Percentiles rank a stretch among this genome's conserved stretches.
phyloP scores from a whole-genome alignment of 2,113 vertebrate species.

The Pangasianodon hypophthalmus region DNA sequence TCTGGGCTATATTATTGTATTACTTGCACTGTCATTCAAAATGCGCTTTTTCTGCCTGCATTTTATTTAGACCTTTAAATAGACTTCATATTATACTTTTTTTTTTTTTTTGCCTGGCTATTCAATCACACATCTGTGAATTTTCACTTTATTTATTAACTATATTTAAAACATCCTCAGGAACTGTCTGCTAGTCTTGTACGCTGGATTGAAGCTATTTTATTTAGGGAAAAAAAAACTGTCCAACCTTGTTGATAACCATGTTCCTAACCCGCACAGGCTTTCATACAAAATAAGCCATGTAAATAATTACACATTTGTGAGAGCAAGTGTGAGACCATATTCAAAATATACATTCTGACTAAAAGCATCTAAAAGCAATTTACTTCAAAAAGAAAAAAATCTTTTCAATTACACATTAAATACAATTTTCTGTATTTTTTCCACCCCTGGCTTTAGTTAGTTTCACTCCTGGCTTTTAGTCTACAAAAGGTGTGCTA shows the following conservation, averaged over 20 bases:
- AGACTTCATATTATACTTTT: not conserved
- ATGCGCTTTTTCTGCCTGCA: not conserved
- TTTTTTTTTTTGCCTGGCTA: not conserved
- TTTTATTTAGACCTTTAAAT: not conserved
- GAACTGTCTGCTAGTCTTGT: not conserved
- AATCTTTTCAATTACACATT: not conserved
- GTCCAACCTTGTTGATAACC: not conserved
- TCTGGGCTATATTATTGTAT: not conserved
- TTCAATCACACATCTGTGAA: not conserved
- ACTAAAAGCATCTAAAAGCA: not conserved
- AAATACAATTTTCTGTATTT: not conserved
- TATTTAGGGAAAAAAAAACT: not conserved
- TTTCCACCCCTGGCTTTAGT: not conserved
- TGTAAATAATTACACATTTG: not conserved
- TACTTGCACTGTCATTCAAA: not conserved
- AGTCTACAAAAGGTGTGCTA: not conserved
- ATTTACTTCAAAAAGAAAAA: not conserved
- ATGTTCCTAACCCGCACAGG: not conserved
- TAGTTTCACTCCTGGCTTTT: not conserved
- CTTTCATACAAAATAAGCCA: not conserved
- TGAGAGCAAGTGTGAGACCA: not conserved
- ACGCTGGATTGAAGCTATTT: not conserved
- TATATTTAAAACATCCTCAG: not conserved
- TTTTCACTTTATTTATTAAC: not conserved
- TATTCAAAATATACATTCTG: not conserved